Percentiles rank a stretch among this genome's conserved stretches.
Conservation (phyloP, 2,888 invertebrate genomes). For the Unio delphinus region DNA sequence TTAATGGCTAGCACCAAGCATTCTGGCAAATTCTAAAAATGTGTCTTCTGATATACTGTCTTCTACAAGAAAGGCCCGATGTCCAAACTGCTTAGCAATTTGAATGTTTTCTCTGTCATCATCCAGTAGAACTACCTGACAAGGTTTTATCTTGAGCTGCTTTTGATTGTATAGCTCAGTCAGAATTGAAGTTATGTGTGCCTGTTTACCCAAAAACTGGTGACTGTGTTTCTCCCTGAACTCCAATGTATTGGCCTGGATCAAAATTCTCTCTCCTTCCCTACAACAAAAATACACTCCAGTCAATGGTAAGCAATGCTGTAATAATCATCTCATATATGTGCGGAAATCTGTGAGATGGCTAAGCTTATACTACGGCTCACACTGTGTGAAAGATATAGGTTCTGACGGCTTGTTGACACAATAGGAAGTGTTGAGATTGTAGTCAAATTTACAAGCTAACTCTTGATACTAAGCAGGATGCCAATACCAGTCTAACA, state of each 20-base stretch:
- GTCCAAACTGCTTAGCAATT: constrained; percentile 60
- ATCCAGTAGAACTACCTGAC: constrained; percentile 60
- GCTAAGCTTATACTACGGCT: no score
- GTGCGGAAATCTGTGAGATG: not conserved
- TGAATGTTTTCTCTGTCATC: constrained; percentile 59
- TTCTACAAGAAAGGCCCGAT: constrained; percentile 52
- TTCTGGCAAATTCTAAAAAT: constrained; percentile 38
- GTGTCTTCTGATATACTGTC: constrained; percentile 43
- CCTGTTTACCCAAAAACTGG: constrained; percentile 58
- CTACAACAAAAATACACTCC: constrained; percentile 36
- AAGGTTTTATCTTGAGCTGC: constrained; percentile 47
- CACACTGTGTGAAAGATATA: no score
- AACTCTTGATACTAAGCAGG: no score
- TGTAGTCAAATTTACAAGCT: no score
- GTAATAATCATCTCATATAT: not conserved
- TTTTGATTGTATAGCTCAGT: constrained; percentile 53
- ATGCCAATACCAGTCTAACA: no score
- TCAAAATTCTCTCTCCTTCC: constrained; percentile 51
- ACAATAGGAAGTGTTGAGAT: no score
- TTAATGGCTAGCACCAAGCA: constrained; percentile 18
- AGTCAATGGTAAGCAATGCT: not conserved
- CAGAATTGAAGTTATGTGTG: constrained; percentile 58
- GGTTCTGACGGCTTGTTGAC: no score
- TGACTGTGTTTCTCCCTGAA: constrained; percentile 50
- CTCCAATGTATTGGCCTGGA: constrained; percentile 60